phyloP scores from a whole-genome alignment of 2,113 vertebrate species.

The Naja naja region DNA sequence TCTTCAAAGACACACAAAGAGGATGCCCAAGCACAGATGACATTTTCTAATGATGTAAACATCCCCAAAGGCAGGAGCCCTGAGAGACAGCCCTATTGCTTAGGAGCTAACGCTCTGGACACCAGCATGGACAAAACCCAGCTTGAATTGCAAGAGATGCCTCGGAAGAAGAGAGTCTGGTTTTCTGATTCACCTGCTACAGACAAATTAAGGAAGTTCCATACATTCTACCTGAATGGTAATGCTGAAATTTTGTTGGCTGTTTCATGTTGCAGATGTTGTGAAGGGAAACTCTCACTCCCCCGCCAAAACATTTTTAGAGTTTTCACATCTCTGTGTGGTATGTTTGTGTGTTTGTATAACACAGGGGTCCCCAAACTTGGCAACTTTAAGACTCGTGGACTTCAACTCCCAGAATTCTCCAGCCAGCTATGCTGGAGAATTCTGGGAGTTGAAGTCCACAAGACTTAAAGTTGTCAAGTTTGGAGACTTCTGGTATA shows the following conservation, averaged over 20 bases:
- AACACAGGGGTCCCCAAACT: too few species aligned
- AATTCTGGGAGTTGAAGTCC: too few species aligned
- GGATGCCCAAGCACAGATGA: neutral
- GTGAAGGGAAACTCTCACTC: neutral
- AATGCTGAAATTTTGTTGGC: neutral
- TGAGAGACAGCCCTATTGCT: neutral
- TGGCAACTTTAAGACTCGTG: too few species aligned
- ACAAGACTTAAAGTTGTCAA: too few species aligned
- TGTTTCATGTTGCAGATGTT: neutral
- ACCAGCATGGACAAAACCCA: neutral
- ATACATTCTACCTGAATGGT: constrained; percentile 30
- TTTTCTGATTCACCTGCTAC: constrained; percentile 1
- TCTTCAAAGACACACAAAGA: neutral
- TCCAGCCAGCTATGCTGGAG: too few species aligned
- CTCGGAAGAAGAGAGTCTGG: constrained; percentile 22
- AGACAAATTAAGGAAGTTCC: constrained; percentile 10
- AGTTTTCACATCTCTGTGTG: neutral
- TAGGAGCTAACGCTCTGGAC: neutral
- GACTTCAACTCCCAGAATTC: too few species aligned
- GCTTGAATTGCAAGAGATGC: neutral
- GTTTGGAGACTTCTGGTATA: too few species aligned
- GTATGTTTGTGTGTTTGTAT: neutral
- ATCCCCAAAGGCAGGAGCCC: neutral
- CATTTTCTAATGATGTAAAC: neutral
- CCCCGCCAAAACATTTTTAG: neutral